Percentiles rank a stretch among this genome's conserved stretches.
phyloP scores from a whole-genome alignment of 2,888 invertebrate species.

The Tetranychus piercei region DNA sequence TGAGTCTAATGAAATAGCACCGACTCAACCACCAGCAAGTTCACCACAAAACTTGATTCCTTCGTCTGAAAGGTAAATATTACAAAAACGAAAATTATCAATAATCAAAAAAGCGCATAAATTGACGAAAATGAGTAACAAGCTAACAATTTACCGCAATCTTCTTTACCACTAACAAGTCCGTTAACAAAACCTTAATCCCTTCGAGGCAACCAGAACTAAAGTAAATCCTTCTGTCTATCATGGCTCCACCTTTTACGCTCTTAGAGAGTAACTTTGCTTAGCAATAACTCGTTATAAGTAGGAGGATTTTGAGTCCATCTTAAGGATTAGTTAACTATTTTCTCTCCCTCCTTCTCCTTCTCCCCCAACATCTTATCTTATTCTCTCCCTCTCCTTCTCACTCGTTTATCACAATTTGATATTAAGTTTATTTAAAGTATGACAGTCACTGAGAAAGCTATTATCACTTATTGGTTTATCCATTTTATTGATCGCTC shows the following conservation, averaged over 20 bases:
- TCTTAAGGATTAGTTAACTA: background rate
- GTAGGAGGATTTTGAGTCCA: background rate
- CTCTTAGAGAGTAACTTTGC: background rate
- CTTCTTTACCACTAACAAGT: no score
- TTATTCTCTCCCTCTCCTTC: background rate
- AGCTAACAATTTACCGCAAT: no score
- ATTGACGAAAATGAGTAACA: no score
- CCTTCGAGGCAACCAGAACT: no score
- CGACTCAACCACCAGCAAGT: background rate
- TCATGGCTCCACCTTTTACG: background rate
- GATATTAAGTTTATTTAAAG: background rate
- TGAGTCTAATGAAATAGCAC: background rate
- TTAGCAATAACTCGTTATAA: background rate
- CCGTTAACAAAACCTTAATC: no score
- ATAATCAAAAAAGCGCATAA: no score
- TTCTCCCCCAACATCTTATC: background rate
- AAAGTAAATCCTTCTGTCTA: background rate
- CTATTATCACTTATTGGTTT: background rate
- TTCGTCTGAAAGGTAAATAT: constrained; percentile 7
- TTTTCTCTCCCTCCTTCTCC: constrained; percentile 3
- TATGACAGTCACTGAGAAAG: background rate
- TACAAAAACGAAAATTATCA: background rate
- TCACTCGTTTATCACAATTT: background rate
- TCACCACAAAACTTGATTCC: background rate
- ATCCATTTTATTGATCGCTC: background rate